Conservation (phyloP, 2,797 vertebrate genomes). For the Pangasius mekongensis region DNA sequence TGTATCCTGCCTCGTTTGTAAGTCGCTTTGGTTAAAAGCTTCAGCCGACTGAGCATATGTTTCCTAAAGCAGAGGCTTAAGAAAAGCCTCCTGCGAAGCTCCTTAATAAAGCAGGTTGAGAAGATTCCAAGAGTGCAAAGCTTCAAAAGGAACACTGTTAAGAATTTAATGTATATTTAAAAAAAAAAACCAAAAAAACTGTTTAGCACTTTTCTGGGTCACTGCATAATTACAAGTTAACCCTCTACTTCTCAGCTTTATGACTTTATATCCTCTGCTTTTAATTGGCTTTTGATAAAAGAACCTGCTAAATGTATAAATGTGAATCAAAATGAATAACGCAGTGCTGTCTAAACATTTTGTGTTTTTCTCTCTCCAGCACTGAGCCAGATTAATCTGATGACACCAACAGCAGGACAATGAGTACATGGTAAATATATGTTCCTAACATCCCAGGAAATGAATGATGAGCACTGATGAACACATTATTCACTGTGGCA, state of each 20-base stretch:
- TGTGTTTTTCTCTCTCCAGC: neutral
- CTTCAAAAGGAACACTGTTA: neutral
- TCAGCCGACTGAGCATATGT: neutral
- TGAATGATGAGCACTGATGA: conserved; percentile 29
- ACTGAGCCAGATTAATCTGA: conserved; percentile 8
- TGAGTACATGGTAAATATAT: conserved; percentile 31
- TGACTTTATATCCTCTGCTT: neutral
- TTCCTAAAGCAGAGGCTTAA: neutral
- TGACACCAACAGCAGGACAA: conserved; percentile 18
- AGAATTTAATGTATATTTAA: neutral
- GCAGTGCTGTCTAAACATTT: conserved; percentile 4
- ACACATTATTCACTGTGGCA: conserved; percentile 34
- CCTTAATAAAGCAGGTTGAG: neutral
- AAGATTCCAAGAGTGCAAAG: neutral
- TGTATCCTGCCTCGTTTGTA: neutral
- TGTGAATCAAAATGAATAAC: neutral
- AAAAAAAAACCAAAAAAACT: too few relatives aligned
- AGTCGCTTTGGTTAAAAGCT: neutral
- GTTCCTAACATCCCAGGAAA: conserved; percentile 7
- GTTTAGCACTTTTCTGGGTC: neutral
- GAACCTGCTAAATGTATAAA: neutral
- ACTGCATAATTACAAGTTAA: neutral
- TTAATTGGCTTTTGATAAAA: neutral
- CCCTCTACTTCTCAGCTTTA: neutral
- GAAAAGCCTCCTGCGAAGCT: neutral